Evolutionary conservation across 2,888 invertebrate species (phyloP).

Genomic region (Rotaria macrura): DNA sequence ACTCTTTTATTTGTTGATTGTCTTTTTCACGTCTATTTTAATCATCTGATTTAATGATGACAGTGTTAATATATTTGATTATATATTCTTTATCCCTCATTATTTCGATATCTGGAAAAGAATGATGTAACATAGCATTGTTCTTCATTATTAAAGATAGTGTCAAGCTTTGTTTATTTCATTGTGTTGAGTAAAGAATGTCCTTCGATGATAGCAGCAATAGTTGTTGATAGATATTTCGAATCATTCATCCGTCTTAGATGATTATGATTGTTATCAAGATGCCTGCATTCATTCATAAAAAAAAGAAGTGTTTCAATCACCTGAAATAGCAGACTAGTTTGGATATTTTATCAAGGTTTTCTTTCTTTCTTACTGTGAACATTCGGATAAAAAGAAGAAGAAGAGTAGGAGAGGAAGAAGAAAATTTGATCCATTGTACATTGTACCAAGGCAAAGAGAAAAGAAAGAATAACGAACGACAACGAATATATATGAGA

Average conservation of each 20-base stretch:
- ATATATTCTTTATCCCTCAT: neutral
- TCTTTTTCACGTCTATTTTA: neutral
- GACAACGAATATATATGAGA: neutral
- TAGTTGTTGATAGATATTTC: too few relatives aligned
- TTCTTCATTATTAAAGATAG: neutral
- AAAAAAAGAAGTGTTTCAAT: neutral
- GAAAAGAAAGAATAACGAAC: neutral
- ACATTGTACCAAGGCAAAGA: neutral
- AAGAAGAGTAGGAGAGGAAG: neutral
- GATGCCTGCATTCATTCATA: neutral
- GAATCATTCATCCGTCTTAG: too few relatives aligned
- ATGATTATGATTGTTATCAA: too few relatives aligned
- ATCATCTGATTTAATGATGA: neutral
- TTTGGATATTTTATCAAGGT: neutral
- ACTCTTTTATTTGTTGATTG: neutral
- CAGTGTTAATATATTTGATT: neutral
- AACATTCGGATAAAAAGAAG: neutral
- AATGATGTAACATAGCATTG: neutral
- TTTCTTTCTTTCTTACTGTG: neutral
- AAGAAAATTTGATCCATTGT: neutral
- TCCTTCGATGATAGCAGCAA: too few relatives aligned
- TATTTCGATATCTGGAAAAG: neutral
- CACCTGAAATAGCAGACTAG: neutral
- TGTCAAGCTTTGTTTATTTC: neutral
- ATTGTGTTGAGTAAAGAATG: neutral